Conservation (phyloP, 2,888 invertebrate genomes). For the Onchidella celtica region DNA sequence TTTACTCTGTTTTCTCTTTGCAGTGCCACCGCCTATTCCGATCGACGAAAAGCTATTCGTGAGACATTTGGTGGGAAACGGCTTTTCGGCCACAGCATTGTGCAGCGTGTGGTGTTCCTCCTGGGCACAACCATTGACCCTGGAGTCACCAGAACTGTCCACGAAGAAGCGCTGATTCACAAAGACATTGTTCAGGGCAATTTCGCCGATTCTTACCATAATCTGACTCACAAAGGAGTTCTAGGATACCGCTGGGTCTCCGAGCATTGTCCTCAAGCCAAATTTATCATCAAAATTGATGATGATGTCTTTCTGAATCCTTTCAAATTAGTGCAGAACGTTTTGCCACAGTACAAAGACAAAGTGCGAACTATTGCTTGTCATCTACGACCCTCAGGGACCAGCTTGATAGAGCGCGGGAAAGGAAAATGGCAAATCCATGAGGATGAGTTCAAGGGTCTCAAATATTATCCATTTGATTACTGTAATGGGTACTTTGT, state of each 20-base stretch:
- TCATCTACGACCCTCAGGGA: conserved; percentile 61
- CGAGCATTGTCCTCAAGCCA: conserved; percentile 65
- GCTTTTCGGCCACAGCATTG: conserved; percentile 58
- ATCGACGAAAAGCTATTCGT: conserved; percentile 60
- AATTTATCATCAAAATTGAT: conserved; percentile 69
- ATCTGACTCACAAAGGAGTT: conserved; percentile 69
- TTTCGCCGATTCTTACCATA: conserved; percentile 70
- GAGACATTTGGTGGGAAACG: conserved; percentile 65
- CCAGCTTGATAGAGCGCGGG: conserved; percentile 63
- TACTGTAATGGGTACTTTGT: conserved; percentile 77
- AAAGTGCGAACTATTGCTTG: conserved; percentile 62
- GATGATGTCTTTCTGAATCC: conserved; percentile 74
- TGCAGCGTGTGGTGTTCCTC: conserved; percentile 65
- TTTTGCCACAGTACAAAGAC: conserved; percentile 58
- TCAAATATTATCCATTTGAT: conserved; percentile 69
- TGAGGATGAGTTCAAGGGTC: conserved; percentile 65
- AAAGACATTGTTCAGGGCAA: conserved; percentile 70
- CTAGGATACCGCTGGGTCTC: conserved; percentile 62
- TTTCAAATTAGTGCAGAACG: conserved; percentile 61
- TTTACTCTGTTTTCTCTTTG: not conserved
- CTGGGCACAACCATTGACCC: conserved; percentile 61
- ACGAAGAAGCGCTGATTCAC: conserved; percentile 66
- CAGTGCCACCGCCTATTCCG: conserved; percentile 43
- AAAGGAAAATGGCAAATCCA: conserved; percentile 68
- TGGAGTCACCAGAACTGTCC: conserved; percentile 60